Conservation (phyloP, 2,797 vertebrate genomes). For the Chaetophractus vellerosus region DNA sequence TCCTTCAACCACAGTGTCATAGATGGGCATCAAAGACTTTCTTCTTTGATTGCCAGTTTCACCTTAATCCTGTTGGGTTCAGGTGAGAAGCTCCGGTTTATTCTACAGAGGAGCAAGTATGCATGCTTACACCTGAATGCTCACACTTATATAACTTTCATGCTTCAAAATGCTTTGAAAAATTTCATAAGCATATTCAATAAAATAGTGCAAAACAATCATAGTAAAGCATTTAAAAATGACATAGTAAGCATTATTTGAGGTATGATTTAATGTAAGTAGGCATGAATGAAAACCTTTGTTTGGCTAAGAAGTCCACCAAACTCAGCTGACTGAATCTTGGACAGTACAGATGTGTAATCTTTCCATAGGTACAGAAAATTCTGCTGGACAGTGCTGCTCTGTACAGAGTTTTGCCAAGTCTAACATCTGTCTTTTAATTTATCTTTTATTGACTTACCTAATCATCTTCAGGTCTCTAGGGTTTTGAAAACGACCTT, state of each 20-base stretch:
- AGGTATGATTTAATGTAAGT: not conserved
- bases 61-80: not conserved
- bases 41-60: not conserved
- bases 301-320: not conserved
- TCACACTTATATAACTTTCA: not conserved
- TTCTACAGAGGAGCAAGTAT: not conserved
- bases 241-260: not conserved
- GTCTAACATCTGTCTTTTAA: not conserved
- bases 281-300: not conserved
- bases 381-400: not conserved
- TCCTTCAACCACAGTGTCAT: not conserved
- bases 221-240: not conserved
- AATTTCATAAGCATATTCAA: not conserved
- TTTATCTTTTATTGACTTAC: not conserved
- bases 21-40: not conserved
- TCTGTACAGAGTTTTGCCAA: not conserved
- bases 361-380: not conserved
- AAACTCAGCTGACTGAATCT: not conserved
- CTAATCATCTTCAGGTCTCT: not conserved
- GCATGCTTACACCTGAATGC: not conserved
- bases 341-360: not conserved
- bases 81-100: not conserved
- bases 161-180: conserved; percentile 33
- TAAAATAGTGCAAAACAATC: not conserved
- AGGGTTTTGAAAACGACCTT: not conserved